These are phyloP conservation scores for Drosophila mojavensis DNA, from an alignment of 1,140 invertebrate genomes.

Conservation along the genomic window DNA sequence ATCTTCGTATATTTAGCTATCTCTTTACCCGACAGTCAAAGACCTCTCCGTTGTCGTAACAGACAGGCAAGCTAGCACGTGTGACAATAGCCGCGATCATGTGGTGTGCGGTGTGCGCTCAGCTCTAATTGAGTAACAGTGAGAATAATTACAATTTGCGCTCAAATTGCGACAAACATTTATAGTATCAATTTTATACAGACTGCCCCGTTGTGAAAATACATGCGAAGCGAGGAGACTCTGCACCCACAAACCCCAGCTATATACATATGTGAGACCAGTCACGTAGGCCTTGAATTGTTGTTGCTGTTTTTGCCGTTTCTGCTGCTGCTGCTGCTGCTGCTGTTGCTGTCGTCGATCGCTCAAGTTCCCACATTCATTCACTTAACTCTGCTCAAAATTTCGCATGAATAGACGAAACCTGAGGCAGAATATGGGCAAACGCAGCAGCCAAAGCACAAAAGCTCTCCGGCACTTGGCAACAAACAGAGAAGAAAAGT, in stretches of 20 bases:
- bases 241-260: conserved; percentile 35
- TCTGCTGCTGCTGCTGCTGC: conserved; percentile 23
- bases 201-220: conserved; percentile 5
- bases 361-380: conserved; percentile 36
- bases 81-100: conserved; percentile 53
- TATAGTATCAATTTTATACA: not conserved
- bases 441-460: conserved; percentile 56
- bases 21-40: conserved; percentile 50
- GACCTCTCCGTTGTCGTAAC: conserved; percentile 38
- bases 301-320: too few relatives aligned
- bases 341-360: conserved; percentile 19
- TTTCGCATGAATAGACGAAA: conserved; percentile 76
- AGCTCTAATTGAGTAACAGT: conserved; percentile 31
- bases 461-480: conserved; percentile 27
- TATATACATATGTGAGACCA: conserved; percentile 65
- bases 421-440: conserved; percentile 44
- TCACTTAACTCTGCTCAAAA: conserved; percentile 64
- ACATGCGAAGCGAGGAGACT: conserved; percentile 30
- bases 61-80: conserved; percentile 43
- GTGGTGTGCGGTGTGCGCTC: conserved; percentile 16
- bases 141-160: conserved; percentile 31
- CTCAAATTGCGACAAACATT: conserved; percentile 50
- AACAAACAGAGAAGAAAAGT: conserved; percentile 38
- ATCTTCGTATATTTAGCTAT: not conserved
- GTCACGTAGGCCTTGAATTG: conserved; percentile 79